A percentile compares a stretch with the other conserved stretches of the same genome.
These are phyloP conservation scores for Diarsia dahlii DNA, from an alignment of 2,888 invertebrate species.

Conservation along the genomic window DNA sequence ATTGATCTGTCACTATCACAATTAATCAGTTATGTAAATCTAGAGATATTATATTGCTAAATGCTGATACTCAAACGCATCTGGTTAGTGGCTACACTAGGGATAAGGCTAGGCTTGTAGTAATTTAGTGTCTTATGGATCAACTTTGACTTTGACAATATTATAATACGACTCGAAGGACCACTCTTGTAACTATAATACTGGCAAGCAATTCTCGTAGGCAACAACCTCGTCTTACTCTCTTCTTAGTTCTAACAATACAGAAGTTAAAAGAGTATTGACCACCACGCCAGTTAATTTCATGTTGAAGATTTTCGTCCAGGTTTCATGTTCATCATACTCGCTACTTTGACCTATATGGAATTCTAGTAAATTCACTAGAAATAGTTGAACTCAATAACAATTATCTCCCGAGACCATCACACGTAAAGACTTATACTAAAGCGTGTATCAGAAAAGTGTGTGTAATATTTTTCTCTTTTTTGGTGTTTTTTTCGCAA, in stretches of 20 bases:
- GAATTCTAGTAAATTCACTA: background rate
- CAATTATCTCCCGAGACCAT: no score
- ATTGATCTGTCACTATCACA: constrained; percentile 51
- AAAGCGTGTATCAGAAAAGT: no score
- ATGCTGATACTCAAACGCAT: constrained; percentile 14
- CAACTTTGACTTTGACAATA: no score
- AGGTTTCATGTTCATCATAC: background rate
- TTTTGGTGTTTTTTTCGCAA: no score
- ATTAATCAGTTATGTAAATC: constrained; percentile 57
- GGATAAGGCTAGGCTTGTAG: constrained; percentile 8
- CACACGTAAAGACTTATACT: no score
- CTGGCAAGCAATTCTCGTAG: background rate
- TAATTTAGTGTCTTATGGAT: constrained; percentile 18
- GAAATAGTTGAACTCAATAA: background rate
- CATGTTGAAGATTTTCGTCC: background rate
- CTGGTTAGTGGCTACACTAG: background rate
- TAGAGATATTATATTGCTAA: constrained; percentile 15
- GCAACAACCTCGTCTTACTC: background rate
- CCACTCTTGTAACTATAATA: no score
- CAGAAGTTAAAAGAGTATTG: background rate
- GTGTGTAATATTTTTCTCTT: background rate
- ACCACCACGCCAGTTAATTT: background rate
- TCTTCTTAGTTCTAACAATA: background rate
- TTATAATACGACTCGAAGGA: background rate
- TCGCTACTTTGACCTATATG: background rate